Percentiles rank a stretch among this genome's conserved stretches.
Conservation (phyloP, 2,113 vertebrate species). For the Myotis yumanensis region DNA sequence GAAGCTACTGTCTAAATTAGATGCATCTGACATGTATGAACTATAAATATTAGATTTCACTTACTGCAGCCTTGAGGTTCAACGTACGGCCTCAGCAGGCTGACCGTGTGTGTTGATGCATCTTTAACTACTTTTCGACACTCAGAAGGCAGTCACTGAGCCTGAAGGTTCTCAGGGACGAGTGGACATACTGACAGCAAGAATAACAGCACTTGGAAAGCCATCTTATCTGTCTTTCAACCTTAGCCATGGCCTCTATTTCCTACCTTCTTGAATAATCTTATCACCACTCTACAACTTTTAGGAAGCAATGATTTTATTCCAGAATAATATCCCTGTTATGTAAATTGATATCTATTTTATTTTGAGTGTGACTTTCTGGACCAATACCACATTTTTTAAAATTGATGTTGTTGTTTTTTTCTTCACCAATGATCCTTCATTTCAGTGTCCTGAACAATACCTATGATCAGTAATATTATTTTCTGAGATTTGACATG, state of each 20-base stretch:
- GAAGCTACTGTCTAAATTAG: background rate
- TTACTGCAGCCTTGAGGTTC: background rate
- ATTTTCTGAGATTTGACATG: background rate
- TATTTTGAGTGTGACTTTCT: background rate
- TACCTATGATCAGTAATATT: background rate
- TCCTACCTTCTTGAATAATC: background rate
- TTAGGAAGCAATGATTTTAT: background rate
- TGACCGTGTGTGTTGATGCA: rapidly evolving
- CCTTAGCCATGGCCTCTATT: rapidly evolving
- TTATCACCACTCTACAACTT: background rate
- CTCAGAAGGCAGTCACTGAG: background rate
- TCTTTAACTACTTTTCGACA: background rate
- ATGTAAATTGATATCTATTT: background rate
- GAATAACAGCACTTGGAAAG: background rate
- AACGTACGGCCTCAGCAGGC: background rate
- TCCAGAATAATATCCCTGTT: background rate
- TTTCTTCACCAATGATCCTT: background rate
- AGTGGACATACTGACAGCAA: background rate
- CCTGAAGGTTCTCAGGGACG: background rate
- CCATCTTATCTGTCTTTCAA: background rate
- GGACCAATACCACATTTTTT: background rate
- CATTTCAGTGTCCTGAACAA: background rate
- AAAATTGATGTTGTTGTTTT: background rate
- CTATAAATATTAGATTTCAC: background rate
- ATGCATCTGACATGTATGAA: background rate